Conservation (phyloP, 2,797 vertebrate genomes). For the Neosilurus mollespiculum region DNA sequence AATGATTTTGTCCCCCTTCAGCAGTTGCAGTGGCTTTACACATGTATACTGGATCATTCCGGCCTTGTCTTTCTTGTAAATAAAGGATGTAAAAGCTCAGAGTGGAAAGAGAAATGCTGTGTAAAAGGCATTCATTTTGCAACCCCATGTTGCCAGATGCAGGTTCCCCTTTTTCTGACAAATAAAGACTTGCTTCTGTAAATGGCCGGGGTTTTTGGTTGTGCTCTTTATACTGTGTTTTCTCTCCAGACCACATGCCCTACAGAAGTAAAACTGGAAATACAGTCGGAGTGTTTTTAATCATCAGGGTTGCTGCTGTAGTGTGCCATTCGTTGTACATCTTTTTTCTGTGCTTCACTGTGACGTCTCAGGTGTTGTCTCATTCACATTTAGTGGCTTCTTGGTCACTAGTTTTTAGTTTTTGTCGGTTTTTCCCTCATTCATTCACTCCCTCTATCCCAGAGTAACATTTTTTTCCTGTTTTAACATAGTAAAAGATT, state of each 20-base stretch:
- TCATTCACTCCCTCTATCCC: not conserved
- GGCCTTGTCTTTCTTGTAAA: slow-evolving; percentile 40
- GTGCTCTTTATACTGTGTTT: slow-evolving; percentile 51
- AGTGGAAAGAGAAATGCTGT: slow-evolving; percentile 51
- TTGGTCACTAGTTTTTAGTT: slow-evolving; percentile 15
- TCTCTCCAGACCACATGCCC: slow-evolving; percentile 23
- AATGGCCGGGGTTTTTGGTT: slow-evolving; percentile 51
- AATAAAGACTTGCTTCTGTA: slow-evolving; percentile 58
- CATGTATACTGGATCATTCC: slow-evolving; percentile 38
- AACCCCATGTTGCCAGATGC: slow-evolving; percentile 36
- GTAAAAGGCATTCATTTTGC: slow-evolving; percentile 51
- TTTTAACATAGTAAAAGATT: slow-evolving; percentile 27
- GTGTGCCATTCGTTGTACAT: slow-evolving; percentile 27
- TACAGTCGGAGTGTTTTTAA: slow-evolving; percentile 3
- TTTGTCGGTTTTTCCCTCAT: not conserved
- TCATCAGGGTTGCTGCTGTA: slow-evolving; percentile 17
- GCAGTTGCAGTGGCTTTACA: slow-evolving; percentile 29
- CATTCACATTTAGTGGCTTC: slow-evolving; percentile 28
- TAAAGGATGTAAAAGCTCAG: slow-evolving; percentile 46
- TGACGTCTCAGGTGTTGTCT: slow-evolving; percentile 20
- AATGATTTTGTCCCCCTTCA: slow-evolving; percentile 27
- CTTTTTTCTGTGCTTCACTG: slow-evolving; percentile 43
- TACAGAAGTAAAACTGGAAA: slow-evolving; percentile 36
- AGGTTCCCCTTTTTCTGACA: slow-evolving; percentile 43
- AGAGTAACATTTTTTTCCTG: slow-evolving; percentile 1